A percentile compares a stretch with the other conserved stretches of the same genome.
These are phyloP conservation scores for Himalopsyche anomala DNA, from an alignment of 2,888 invertebrate genomes.

Conservation along the genomic window DNA sequence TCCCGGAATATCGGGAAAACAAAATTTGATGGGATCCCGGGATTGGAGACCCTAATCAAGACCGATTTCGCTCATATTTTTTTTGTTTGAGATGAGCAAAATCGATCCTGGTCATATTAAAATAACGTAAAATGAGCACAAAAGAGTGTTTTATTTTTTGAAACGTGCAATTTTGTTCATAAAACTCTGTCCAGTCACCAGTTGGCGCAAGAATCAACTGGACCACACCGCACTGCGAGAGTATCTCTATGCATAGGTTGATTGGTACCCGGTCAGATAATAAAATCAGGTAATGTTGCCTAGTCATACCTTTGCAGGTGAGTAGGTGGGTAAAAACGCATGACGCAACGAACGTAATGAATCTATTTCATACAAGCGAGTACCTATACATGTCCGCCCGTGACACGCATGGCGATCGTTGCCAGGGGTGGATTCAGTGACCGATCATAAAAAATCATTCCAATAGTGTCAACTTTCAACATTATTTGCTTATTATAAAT, in stretches of 20 bases:
- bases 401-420: not conserved
- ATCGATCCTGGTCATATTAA: too few species aligned
- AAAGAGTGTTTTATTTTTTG: too few species aligned
- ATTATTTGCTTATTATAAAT: too few species aligned
- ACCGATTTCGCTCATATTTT: too few species aligned
- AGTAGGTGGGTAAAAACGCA: constrained; percentile 4
- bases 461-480: too few species aligned
- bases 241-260: not conserved
- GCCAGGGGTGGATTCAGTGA: not conserved
- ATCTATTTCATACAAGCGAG: constrained; percentile 34
- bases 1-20: too few species aligned
- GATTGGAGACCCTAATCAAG: too few species aligned
- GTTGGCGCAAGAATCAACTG: not conserved
- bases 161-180: too few species aligned
- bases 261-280: not conserved
- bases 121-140: too few species aligned
- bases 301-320: constrained; percentile 33
- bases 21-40: too few species aligned
- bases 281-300: constrained; percentile 19
- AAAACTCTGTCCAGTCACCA: too few species aligned
- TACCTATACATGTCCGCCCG: not conserved
- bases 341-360: constrained; percentile 27
- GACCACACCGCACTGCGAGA: not conserved
- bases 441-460: not conserved
- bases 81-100: too few species aligned